phyloP scores from a whole-genome alignment of 2,888 invertebrate species.

The Drosophila yooni region DNA sequence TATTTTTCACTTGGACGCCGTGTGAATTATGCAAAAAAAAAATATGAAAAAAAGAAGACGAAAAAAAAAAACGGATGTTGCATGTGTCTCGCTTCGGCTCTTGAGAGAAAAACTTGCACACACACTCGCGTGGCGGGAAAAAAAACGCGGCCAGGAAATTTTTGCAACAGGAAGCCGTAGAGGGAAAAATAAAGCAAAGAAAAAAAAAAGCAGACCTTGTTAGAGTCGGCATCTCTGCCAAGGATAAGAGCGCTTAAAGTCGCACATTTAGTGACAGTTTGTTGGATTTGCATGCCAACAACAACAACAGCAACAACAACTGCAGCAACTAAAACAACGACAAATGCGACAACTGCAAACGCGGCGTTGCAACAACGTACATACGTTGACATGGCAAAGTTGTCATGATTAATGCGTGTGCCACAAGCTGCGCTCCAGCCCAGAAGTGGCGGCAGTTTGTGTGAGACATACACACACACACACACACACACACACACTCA shows the following conservation, averaged over 20 bases:
- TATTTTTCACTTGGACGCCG: constrained; percentile 77
- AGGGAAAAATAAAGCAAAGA: background rate
- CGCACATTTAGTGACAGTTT: constrained; percentile 81
- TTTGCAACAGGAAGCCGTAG: constrained; percentile 62
- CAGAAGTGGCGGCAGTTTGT: constrained; percentile 46
- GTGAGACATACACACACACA: background rate
- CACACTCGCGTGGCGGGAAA: background rate
- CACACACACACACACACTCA: background rate
- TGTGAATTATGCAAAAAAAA: constrained; percentile 76
- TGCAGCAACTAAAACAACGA: constrained; percentile 10
- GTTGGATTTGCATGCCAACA: constrained; percentile 73
- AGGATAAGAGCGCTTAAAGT: constrained; percentile 80
- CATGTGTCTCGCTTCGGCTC: constrained; percentile 69
- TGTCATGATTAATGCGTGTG: constrained; percentile 76
- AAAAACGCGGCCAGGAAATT: constrained; percentile 58
- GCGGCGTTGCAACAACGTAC: constrained; percentile 24
- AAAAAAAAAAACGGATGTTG: constrained; percentile 69
- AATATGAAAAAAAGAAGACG: constrained; percentile 6
- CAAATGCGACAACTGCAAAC: constrained; percentile 29
- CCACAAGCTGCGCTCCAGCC: constrained; percentile 49
- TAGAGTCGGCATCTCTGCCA: constrained; percentile 39
- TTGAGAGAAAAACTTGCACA: constrained; percentile 58
- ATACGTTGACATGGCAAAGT: constrained; percentile 67
- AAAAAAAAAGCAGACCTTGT: constrained; percentile 26
- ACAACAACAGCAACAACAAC: constrained; percentile 14